Conservation (phyloP, 2,113 vertebrate genomes). For the Tiliqua scincoides region DNA sequence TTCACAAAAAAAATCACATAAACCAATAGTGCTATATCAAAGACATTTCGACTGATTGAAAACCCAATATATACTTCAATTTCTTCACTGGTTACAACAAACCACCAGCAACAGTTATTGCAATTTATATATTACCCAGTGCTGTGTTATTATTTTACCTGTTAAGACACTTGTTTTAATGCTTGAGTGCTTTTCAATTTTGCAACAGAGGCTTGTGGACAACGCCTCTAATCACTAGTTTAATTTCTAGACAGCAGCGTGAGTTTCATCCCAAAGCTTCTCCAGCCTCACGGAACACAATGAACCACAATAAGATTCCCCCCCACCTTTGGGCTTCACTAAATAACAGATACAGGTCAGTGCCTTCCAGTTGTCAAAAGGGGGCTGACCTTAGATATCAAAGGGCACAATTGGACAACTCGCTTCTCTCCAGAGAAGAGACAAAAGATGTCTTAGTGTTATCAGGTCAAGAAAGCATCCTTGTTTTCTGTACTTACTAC, state of each 20-base stretch:
- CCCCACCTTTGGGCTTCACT: conserved; percentile 52
- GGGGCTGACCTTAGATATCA: conserved; percentile 26
- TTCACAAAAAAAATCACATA: neutral
- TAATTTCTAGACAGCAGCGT: conserved; percentile 59
- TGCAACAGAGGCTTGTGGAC: conserved; percentile 52
- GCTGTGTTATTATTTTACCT: conserved; percentile 62
- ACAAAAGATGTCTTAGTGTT: conserved; percentile 8
- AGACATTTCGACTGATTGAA: conserved; percentile 16
- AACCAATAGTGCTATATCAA: neutral
- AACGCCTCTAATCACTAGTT: conserved; percentile 53
- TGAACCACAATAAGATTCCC: conserved; percentile 11
- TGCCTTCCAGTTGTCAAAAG: conserved; percentile 33
- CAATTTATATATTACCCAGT: conserved; percentile 46
- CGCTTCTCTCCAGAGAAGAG: conserved; percentile 36
- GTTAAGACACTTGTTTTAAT: conserved; percentile 61
- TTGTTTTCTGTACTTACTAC: conserved; percentile 14
- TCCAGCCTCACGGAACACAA: neutral
- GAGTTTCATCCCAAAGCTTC: conserved; percentile 37
- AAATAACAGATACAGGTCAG: conserved; percentile 44
- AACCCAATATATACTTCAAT: conserved; percentile 4
- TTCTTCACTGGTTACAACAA: conserved; percentile 10
- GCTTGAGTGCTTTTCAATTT: conserved; percentile 67
- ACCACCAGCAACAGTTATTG: conserved; percentile 45
- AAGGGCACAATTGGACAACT: conserved; percentile 25
- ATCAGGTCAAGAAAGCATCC: conserved; percentile 12